Evolutionary conservation across 2,113 vertebrate genomes (phyloP).

Genomic region (Anseranas semipalmata): DNA sequence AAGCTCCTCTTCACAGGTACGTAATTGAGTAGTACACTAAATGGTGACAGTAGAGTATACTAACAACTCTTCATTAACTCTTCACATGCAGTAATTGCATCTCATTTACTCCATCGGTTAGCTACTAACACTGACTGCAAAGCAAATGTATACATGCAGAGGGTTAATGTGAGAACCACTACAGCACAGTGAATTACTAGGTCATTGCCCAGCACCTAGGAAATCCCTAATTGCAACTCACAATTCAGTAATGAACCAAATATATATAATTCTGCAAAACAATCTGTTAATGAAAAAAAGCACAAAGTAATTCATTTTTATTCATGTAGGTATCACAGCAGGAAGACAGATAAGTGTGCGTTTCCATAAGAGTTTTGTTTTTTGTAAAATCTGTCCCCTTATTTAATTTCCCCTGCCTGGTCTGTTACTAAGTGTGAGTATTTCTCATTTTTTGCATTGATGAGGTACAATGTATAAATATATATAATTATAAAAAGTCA

Average conservation of each 20-base stretch:
- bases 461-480: neutral
- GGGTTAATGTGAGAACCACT: neutral
- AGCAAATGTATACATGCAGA: neutral
- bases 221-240: neutral
- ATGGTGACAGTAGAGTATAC: neutral
- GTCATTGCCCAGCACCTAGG: neutral
- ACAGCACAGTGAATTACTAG: neutral
- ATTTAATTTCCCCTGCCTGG: neutral
- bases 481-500: neutral
- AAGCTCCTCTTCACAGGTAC: neutral
- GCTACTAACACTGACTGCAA: neutral
- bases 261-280: neutral
- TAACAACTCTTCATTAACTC: constrained; percentile 6
- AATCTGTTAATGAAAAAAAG: neutral
- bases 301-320: neutral
- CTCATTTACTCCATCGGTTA: neutral
- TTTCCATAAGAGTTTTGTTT: neutral
- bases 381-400: neutral
- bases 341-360: neutral
- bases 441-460: neutral
- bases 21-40: neutral
- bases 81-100: neutral
- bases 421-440: neutral
- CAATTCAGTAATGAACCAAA: neutral
- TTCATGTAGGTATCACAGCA: neutral